Conservation (phyloP, 1,140 invertebrate species). For the Halesus radiatus region DNA sequence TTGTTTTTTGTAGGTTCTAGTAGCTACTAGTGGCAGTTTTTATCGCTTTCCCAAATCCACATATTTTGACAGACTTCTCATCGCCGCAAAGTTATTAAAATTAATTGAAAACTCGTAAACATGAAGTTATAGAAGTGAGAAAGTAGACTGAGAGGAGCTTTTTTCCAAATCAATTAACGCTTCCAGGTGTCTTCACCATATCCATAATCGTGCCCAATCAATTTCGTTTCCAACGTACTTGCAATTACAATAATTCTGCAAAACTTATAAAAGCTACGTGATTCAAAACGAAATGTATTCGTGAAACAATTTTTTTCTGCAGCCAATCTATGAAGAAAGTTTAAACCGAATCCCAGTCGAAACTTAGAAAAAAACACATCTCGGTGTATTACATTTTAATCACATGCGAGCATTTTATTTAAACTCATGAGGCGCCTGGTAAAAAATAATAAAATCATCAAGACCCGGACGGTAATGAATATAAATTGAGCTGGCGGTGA, state of each 20-base stretch:
- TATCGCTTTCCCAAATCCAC: too few species aligned
- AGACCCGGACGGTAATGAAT: conserved; percentile 47
- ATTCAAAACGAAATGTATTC: conserved; percentile 50
- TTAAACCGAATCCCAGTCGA: background rate
- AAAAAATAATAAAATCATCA: conserved; percentile 54
- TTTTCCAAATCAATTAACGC: conserved; percentile 50
- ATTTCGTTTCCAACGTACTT: conserved; percentile 43
- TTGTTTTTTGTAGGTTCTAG: too few species aligned
- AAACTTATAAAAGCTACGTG: conserved; percentile 38
- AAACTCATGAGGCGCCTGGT: background rate
- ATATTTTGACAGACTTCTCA: too few species aligned
- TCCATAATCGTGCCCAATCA: conserved; percentile 49
- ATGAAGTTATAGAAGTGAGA: background rate
- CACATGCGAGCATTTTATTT: conserved; percentile 28
- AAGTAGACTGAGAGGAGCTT: background rate
- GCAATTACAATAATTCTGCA: conserved; percentile 43
- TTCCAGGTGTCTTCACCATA: conserved; percentile 44
- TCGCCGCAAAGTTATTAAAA: background rate
- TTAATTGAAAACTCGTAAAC: background rate
- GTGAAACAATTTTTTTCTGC: conserved; percentile 47
- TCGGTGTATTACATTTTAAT: conserved; percentile 44
- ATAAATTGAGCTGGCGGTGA: conserved; percentile 51
- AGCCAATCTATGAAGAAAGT: conserved; percentile 41
- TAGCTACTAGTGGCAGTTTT: too few species aligned
- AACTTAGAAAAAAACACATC: conserved; percentile 1